Conservation (phyloP, 1,140 invertebrate genomes). For the Eurosta solidaginis region DNA sequence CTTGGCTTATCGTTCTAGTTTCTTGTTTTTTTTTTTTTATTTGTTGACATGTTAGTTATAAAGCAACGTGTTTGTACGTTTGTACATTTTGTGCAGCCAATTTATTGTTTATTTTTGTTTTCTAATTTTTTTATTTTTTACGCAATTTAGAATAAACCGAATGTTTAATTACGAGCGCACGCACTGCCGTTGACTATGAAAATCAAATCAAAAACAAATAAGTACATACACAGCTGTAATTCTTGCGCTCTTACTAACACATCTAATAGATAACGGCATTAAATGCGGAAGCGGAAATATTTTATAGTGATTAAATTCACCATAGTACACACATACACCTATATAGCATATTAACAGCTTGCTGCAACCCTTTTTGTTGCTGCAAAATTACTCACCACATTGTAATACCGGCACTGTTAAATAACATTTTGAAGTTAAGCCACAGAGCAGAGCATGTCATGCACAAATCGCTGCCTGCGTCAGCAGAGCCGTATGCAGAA, state of each 20-base stretch:
- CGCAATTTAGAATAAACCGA: neutral
- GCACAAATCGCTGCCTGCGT: neutral
- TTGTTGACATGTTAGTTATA: neutral
- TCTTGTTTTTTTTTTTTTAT: neutral
- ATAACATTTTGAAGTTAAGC: too few species aligned
- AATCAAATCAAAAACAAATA: neutral
- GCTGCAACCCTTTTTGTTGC: neutral
- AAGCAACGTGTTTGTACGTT: neutral
- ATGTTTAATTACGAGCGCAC: neutral
- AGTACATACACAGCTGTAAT: neutral
- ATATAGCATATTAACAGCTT: neutral
- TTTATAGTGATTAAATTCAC: neutral
- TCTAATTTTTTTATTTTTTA: neutral
- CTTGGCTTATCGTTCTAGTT: neutral
- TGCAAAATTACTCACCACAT: neutral
- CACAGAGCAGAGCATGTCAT: too few species aligned
- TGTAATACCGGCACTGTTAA: neutral
- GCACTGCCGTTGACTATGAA: neutral
- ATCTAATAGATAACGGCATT: neutral
- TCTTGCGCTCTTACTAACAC: neutral
- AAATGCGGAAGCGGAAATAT: conserved; percentile 9
- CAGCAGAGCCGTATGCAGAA: too few species aligned
- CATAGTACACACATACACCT: neutral
- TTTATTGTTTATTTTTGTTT: neutral
- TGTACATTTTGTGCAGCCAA: neutral